Conservation (phyloP, 2,888 invertebrate species). For the Epirrhoe alternata region DNA sequence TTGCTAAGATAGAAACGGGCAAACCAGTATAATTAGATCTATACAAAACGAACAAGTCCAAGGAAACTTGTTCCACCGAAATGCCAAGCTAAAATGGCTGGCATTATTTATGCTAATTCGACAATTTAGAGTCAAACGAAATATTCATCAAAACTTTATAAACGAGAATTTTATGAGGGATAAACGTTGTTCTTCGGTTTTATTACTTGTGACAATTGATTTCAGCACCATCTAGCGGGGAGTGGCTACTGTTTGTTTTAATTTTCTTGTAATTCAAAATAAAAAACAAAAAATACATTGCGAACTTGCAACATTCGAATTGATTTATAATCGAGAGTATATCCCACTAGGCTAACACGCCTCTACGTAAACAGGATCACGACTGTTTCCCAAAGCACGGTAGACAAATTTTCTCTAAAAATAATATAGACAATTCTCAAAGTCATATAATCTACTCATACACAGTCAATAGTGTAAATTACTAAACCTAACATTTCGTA, state of each 20-base stretch:
- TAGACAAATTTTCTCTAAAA: too few species aligned
- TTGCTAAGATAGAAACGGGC: slow-evolving; percentile 36
- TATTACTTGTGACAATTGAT: slow-evolving; percentile 10
- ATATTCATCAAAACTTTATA: slow-evolving; percentile 34
- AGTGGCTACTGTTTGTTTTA: not conserved
- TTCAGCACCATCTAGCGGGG: slow-evolving; percentile 33
- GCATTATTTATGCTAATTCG: slow-evolving; percentile 64
- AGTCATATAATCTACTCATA: not conserved
- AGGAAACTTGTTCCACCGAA: slow-evolving; percentile 41
- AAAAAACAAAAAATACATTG: too few species aligned
- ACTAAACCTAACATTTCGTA: slow-evolving; percentile 20
- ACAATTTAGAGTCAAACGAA: slow-evolving; percentile 51
- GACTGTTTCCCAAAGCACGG: too few species aligned
- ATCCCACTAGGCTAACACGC: too few species aligned
- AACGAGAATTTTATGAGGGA: slow-evolving; percentile 12
- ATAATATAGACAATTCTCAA: too few species aligned
- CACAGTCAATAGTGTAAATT: slow-evolving; percentile 3
- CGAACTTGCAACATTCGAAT: too few species aligned
- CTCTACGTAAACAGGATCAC: not conserved
- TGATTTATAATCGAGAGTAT: too few species aligned
- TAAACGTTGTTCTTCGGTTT: slow-evolving; percentile 6
- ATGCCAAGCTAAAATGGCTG: slow-evolving; percentile 56
- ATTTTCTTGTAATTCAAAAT: too few species aligned
- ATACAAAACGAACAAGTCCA: slow-evolving; percentile 21
- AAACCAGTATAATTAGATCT: slow-evolving; percentile 46